Conservation (phyloP, 2,797 vertebrate genomes). For the Sebastes hubbsi region DNA sequence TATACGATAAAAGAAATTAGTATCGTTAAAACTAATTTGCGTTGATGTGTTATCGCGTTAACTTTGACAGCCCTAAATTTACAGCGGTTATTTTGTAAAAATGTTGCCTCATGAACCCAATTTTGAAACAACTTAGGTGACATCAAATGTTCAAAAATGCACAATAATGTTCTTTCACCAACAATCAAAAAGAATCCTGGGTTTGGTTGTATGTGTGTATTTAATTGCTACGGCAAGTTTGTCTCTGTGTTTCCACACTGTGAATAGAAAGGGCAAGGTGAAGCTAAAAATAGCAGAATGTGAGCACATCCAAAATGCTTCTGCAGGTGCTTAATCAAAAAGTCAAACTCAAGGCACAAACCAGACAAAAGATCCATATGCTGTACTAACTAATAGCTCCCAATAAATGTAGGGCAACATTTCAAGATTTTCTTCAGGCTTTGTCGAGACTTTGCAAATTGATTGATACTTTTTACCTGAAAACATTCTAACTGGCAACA, state of each 20-base stretch:
- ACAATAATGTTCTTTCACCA: neutral
- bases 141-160: neutral
- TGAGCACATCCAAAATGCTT: neutral
- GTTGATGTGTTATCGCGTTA: too few species aligned
- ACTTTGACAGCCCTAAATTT: neutral
- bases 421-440: neutral
- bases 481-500: neutral
- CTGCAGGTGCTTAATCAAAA: neutral
- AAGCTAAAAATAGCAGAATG: neutral
- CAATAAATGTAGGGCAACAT: neutral
- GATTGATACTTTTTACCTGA: conserved; percentile 1
- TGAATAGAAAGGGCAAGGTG: neutral
- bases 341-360: neutral
- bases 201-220: neutral
- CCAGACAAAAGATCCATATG: neutral
- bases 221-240: neutral
- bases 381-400: neutral
- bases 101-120: neutral
- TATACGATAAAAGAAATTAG: too few species aligned
- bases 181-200: too few species aligned
- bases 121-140: neutral
- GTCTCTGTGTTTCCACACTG: neutral
- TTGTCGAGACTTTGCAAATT: neutral
- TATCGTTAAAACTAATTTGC: too few species aligned
- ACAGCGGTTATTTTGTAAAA: neutral